Conservation (phyloP, 2,113 vertebrate genomes). For the Syngnathus floridae region DNA sequence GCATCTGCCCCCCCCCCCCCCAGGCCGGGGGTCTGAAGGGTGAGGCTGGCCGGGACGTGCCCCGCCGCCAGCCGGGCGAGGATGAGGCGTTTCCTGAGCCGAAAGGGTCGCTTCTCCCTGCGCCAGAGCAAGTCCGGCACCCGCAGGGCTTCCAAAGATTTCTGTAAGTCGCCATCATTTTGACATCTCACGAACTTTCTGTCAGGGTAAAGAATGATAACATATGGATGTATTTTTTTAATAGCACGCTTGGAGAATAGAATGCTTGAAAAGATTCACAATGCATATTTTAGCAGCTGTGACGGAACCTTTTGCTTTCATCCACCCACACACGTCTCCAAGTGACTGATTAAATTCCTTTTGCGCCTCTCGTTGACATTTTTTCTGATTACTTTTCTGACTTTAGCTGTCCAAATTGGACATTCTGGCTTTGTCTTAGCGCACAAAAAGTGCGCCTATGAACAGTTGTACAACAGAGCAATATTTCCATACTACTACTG, state of each 20-base stretch:
- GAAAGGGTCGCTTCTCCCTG: constrained; percentile 59
- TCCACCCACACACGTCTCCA: background rate
- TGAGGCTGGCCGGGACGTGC: constrained; percentile 59
- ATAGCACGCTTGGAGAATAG: background rate
- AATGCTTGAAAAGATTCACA: background rate
- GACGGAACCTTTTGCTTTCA: constrained; percentile 3
- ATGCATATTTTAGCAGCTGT: constrained; percentile 6
- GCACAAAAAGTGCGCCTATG: background rate
- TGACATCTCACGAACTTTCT: constrained; percentile 3
- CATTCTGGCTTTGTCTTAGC: background rate
- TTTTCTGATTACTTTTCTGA: constrained; percentile 16
- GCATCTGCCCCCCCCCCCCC: constrained; percentile 49
- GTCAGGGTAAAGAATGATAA: background rate
- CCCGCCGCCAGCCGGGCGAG: constrained; percentile 63
- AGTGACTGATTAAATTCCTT: background rate
- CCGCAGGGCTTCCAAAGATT: constrained; percentile 68
- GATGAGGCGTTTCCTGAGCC: constrained; percentile 62
- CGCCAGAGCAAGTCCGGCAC: constrained; percentile 64
- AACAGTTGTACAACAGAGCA: constrained; percentile 10
- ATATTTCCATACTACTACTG: background rate
- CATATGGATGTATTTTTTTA: background rate
- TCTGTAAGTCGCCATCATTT: constrained; percentile 72
- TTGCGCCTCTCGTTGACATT: background rate
- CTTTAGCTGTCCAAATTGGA: constrained; percentile 10
- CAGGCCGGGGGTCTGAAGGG: constrained; percentile 44